Evolutionary conservation across 2,888 invertebrate species (phyloP), one percentile per base, ranked within the genome.

Genomic region (Drosophila gaucha): DNA sequence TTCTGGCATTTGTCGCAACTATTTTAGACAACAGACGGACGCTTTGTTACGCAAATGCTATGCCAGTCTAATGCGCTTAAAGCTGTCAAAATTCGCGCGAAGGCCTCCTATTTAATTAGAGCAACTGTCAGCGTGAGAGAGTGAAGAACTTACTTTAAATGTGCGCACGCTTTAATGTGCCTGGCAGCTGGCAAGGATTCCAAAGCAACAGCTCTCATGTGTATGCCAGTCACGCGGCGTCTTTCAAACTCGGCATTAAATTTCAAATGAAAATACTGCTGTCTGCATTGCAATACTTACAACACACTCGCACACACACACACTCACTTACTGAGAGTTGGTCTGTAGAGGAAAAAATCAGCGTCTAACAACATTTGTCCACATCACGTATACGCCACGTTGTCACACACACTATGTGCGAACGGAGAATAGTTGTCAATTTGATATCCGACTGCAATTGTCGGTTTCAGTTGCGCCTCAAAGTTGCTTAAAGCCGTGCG

Each of bases 191-290:
- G 51, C 59, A 31, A 51, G 41, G 33, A 49, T 18, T 26, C n/a
- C n/a, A 30, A 30, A 44, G n/a, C 39, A 33, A 8, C 65, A 41
- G 30, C 20, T 31, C 39, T 72, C 60, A 46, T 74, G 20, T 75
- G 73, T 78, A 88, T 82, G 67, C 86, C 44, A 65, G 67, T 73
- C 82, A 88, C 86, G 88, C 86, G 76, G 60, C 83, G 62, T 74
- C 86, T 85, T 78, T 67, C 88, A 74, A 82, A 74, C 63, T 72
- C 62, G 76, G 82, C 86, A 88, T 82, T 82, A 86, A 88, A 88
- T 82, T 82, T 82, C 86, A 86, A 82, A 82, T 82, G 88, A 82
- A 82, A 82, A 88, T 75, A 86, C 82, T 88, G 86, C 88, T 79
- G 83, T 88, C 82, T 88, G 86, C 82, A 86, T 68, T 80, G 62